Evolutionary conservation across 2,797 vertebrate species (phyloP).

Genomic region (Aldrovandia affinis): DNA sequence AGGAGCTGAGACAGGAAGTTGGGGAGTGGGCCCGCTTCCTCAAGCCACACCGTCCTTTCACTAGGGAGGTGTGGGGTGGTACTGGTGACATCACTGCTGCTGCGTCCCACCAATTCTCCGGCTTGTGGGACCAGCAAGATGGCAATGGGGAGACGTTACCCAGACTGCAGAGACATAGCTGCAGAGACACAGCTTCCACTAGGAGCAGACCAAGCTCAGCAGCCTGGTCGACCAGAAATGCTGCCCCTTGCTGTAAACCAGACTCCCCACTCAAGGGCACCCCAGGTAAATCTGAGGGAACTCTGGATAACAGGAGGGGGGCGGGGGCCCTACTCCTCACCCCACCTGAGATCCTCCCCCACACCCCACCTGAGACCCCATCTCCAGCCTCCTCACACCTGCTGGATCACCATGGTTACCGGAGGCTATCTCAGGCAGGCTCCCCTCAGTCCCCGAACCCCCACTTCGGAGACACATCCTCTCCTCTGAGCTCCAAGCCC

Average conservation of each 20-base stretch:
- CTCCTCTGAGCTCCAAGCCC: constrained; percentile 65
- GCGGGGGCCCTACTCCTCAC: constrained; percentile 13
- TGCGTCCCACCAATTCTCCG: constrained; percentile 25
- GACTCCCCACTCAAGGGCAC: constrained; percentile 52
- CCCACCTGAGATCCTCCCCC: constrained; percentile 26
- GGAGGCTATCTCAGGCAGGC: constrained; percentile 46
- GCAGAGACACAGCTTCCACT: constrained; percentile 44
- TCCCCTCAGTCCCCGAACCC: constrained; percentile 35
- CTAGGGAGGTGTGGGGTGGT: constrained; percentile 38
- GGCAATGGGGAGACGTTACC: constrained; percentile 43
- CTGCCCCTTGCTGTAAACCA: constrained; percentile 45
- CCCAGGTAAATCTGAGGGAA: constrained; percentile 50
- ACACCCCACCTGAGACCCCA: constrained; percentile 34
- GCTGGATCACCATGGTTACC: constrained; percentile 47
- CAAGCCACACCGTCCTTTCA: background rate
- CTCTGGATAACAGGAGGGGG: constrained; percentile 46
- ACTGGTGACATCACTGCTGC: background rate
- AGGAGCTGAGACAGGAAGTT: constrained; percentile 46
- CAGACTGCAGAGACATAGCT: constrained; percentile 35
- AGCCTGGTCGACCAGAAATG: constrained; percentile 64
- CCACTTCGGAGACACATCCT: constrained; percentile 28
- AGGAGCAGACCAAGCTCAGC: constrained; percentile 52
- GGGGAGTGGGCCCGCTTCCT: constrained; percentile 40
- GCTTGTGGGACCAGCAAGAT: constrained; percentile 36
- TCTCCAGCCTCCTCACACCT: constrained; percentile 41